Evolutionary conservation across 2,113 vertebrate genomes (phyloP), one percentile per base, ranked within the genome.

Genomic region (Orycteropus afer): DNA sequence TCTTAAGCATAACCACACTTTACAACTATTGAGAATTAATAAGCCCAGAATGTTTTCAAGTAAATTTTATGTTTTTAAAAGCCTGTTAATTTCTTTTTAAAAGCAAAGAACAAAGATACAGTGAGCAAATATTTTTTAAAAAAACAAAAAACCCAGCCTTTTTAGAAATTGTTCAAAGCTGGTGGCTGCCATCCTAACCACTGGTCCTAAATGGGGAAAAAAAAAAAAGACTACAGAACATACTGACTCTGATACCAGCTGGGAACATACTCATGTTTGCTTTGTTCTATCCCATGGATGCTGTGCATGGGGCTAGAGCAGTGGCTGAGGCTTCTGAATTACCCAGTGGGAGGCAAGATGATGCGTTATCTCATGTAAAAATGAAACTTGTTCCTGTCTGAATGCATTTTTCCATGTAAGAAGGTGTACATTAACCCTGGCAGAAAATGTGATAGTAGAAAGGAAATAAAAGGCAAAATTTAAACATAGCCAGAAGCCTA

Each of bases 381-480:
- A 73, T 77, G 49, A 86, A 93, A 61, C 42, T 89, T 85, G 51
- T 27, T 94, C 53, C 40, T 23, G 2, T n/a, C 55, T 47, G 18
- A 95, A 18, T 14, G 18, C 71, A 59, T 53, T 59, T 91, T 89
- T 83, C 87, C 71, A 90, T 40, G 14, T 47, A 86, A 79, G 53
- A 80, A 83, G 23, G 45, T 51, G 4, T 27, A 80, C 92, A 92
- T 59, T 74, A 77, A 84, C 25, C 47, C 18, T 10, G 63, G 15
- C 18, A 84, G 77, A 90, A 95, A 86, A 80, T 63, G 25, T 86
- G 74, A 79, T 3, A 32, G n/a, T 10, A 47, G 80, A 82, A 27
- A 77, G 25, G 80, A 87, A 80, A 63, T 90, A 76, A 92, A 79
- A 94, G 7, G 34, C 55, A 84, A 40, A 32, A 77, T 76, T 84